Evolutionary conservation across 2,113 vertebrate genomes (phyloP), one percentile per base, ranked within the genome.

Genomic region (Glaucomys volans): DNA sequence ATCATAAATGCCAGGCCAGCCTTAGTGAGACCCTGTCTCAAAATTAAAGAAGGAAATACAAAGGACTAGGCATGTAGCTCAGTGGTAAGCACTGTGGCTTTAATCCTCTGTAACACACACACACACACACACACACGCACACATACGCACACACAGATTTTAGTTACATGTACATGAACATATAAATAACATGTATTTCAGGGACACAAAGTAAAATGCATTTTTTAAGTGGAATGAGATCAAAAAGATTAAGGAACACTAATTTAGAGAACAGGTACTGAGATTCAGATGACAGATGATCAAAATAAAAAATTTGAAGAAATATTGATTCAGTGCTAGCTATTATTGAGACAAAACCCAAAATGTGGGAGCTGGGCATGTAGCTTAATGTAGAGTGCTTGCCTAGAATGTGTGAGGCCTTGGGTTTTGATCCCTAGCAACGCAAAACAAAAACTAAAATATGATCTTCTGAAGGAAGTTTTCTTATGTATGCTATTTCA

Each of bases 401-500:
- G 75, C 17, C 24, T 37, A 62, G 24, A 32, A 69, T 3, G 5
- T 9, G 20, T 9, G 47, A n/a, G 32, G 42, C 37, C 30, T 32
- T n/a, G 16, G 59, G 50, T 57, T 40, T 40, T n/a, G 30, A 87
- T 11, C 32, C 22, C 64, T 4, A 67, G 74, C 47, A 44, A 11
- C 26, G 28, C 32, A 47, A 62, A 82, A 40, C 22, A 82, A 59
- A 64, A 59, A 22, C 35, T 54, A 91, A 92, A 90, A 66, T 37
- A 67, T 4, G 5, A 75, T 44, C 10, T 80, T 57, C 10, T 50
- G 67, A 42, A 93, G 72, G 71, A 95, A 50, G 37, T 62, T 57
- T 91, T 93, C 59, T 37, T 85, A 67, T 18, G 14, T 75, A 47
- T 75, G 24, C 40, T 17, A 81, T 32, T 95, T 95, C 75, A 88